These are phyloP conservation scores for Anastatus disparis DNA, from an alignment of 1,140 invertebrate species.

Conservation along the genomic window DNA sequence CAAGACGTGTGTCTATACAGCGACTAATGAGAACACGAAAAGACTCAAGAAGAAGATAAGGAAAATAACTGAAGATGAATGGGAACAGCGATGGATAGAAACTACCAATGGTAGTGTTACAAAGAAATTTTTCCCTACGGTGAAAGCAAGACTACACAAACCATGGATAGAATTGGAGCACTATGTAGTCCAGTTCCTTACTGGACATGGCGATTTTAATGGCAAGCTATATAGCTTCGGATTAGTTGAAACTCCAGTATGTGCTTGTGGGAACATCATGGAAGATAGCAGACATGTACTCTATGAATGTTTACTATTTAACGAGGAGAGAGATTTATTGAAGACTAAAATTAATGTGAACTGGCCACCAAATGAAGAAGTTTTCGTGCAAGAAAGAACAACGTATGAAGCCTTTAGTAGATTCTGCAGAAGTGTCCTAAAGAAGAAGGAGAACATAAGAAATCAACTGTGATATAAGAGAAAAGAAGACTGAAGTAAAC, in stretches of 20 bases:
- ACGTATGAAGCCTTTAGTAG: no score
- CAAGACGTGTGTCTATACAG: no score
- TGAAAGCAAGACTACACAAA: background rate
- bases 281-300: no score
- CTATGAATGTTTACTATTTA: no score
- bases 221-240: constrained; percentile 2
- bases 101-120: constrained; percentile 20
- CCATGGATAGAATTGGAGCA: constrained; percentile 4
- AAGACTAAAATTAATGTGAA: no score
- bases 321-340: no score
- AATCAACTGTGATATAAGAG: no score
- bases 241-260: background rate
- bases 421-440: no score
- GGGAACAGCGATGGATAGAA: constrained; percentile 26
- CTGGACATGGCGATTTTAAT: constrained; percentile 32
- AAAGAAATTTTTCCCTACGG: constrained; percentile 3
- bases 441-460: no score
- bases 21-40: background rate
- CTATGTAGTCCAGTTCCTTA: constrained; percentile 13
- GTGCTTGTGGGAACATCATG: constrained; percentile 25
- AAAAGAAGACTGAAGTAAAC: no score
- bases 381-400: no score
- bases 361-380: no score
- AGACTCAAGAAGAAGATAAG: background rate
- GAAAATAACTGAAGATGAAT: background rate